phyloP scores from a whole-genome alignment of 2,888 invertebrate genomes.

The Andrena praecox region DNA sequence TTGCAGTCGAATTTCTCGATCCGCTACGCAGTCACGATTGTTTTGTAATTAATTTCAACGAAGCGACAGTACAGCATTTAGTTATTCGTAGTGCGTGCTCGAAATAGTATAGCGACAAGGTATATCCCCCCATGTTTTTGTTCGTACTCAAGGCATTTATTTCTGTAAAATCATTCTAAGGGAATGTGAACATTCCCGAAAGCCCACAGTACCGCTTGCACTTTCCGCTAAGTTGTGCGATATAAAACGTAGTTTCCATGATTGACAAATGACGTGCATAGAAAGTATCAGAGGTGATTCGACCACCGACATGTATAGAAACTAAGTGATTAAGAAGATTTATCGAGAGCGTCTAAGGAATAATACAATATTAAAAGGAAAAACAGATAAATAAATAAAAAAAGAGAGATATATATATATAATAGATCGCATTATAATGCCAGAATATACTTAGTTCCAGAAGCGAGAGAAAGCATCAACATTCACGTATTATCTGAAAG shows the following conservation, averaged over 20 bases:
- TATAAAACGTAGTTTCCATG: constrained; percentile 14
- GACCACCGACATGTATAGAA: constrained; percentile 31
- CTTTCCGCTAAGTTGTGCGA: constrained; percentile 17
- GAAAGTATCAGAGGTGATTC: constrained; percentile 35
- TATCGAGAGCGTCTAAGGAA: constrained; percentile 22
- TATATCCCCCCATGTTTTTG: not conserved
- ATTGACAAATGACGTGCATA: constrained; percentile 17
- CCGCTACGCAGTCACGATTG: not conserved
- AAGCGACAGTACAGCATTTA: constrained; percentile 38
- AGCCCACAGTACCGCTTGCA: not conserved
- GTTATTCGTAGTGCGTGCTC: constrained; percentile 20
- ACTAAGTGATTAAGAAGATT: constrained; percentile 44
- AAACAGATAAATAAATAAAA: not conserved
- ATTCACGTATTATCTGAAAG: constrained; percentile 61
- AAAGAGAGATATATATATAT: constrained; percentile 4
- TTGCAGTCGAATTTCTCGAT: constrained; percentile 12
- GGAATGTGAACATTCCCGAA: not conserved
- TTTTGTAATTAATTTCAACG: not conserved
- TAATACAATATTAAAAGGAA: constrained; percentile 18
- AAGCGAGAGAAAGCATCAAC: constrained; percentile 12
- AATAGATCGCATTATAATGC: constrained; percentile 33
- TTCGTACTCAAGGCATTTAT: constrained; percentile 19
- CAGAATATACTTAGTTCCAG: constrained; percentile 23
- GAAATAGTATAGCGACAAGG: not conserved
- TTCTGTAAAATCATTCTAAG: constrained; percentile 5